Evolutionary conservation across 1,140 invertebrate species (phyloP).

Genomic region (Pantala flavescens): DNA sequence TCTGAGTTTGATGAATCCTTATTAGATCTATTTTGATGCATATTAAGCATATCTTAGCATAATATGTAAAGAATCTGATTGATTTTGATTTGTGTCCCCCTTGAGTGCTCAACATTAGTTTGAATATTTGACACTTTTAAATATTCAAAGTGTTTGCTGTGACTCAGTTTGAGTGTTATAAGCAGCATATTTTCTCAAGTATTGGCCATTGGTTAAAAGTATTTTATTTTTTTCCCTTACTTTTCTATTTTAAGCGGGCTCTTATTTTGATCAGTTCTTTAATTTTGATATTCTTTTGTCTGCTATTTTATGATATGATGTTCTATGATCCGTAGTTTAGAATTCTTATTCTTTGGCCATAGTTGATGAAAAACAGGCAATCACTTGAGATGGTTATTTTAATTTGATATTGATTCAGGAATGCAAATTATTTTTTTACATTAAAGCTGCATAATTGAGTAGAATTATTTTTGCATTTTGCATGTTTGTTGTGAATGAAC

Average conservation of each 20-base stretch:
- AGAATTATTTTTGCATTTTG: background rate
- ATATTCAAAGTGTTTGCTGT: background rate
- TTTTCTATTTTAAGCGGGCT: background rate
- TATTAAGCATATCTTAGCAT: background rate
- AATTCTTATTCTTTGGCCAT: background rate
- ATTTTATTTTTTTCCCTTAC: background rate
- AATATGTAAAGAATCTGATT: background rate
- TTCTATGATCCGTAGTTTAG: background rate
- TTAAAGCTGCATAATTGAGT: background rate
- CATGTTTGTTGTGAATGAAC: background rate
- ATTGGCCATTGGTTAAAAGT: slow-evolving; percentile 9
- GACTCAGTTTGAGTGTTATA: background rate
- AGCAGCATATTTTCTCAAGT: background rate
- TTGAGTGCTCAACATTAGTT: background rate
- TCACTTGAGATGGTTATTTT: background rate
- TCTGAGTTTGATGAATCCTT: background rate
- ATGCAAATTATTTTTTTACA: background rate
- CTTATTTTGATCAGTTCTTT: background rate
- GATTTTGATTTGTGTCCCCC: background rate
- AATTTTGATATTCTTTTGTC: background rate
- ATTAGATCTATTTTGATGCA: background rate
- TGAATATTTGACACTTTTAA: background rate
- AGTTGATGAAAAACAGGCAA: background rate
- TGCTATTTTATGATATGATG: background rate
- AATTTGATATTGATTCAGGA: background rate